Evolutionary conservation across 2,797 vertebrate genomes (phyloP), one percentile per base, ranked within the genome.

Genomic region (Remorina albescens): DNA sequence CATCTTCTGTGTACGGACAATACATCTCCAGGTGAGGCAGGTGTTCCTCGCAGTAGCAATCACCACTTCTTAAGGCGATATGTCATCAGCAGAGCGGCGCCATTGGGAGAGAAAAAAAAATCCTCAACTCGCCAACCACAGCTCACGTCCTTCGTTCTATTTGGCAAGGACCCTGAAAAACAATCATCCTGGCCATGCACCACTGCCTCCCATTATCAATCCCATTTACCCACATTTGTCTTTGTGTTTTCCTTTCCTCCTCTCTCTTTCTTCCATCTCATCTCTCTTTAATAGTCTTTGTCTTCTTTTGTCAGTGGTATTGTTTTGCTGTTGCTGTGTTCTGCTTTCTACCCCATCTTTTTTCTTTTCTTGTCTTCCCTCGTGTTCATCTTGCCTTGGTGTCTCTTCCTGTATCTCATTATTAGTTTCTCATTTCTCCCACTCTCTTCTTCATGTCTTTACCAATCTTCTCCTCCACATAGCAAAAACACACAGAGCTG

Each of bases 191-290:
- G 23, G 78, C 66, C 76, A 88, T 69, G 85, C 88, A 44, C 84
- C 90, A 84, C 82, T 84, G 89, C 86, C 84, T 84, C 80, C 86
- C 85, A 90, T 91, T 89, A 91, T 91, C 85, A 71, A 67, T 88
- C 80, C 89, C 88, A 92, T 91, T 92, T 90, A 86, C 80, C 41
- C 76, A 85, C 76, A 82, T 89, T 89, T 88, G 77, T 90, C 86
- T 87, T 74, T 67, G 78, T 50, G 5, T 78, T 81, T 78, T 76
- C 62, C 42, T 74, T 71, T 61, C 66, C 70, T 67, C 47, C 72
- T 65, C 54, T 64, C 50, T 78, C 81, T 80, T 60, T 73, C 71
- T 67, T 76, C 76, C 54, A 55, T 78, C 82, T 73, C 32, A n/a
- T 74, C 77, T 78, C 21, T 42, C 81, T 63, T 82, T 84, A 86